A percentile compares a stretch with the other conserved stretches of the same genome.
phyloP scores from a whole-genome alignment of 2,888 invertebrate genomes.

The Hirtodrosophila histrioides region DNA sequence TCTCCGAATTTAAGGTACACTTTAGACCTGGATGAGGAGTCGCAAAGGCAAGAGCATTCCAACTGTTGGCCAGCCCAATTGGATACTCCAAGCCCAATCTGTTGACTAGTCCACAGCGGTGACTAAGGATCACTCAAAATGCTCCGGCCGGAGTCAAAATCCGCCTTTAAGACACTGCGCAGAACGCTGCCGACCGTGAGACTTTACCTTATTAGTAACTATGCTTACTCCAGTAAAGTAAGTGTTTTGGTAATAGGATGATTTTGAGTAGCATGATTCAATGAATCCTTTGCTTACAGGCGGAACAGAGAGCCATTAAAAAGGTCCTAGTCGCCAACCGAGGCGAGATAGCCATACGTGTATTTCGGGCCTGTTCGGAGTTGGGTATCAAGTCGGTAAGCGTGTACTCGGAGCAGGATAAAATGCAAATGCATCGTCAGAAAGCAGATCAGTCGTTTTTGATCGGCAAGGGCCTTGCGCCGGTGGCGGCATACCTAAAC shows the following conservation, averaged over 20 bases:
- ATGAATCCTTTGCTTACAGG: too few relatives aligned
- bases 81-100: too few relatives aligned
- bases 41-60: too few relatives aligned
- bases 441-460: slow-evolving; percentile 99
- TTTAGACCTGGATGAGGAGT: too few relatives aligned
- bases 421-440: slow-evolving; percentile 97
- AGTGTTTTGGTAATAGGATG: too few relatives aligned
- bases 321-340: slow-evolving; percentile 98
- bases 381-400: slow-evolving; percentile 97
- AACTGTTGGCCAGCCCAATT: too few relatives aligned
- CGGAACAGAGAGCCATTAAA: slow-evolving; percentile 87
- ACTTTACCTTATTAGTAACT: slow-evolving; percentile 73
- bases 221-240: too few relatives aligned
- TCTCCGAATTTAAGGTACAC: too few relatives aligned
- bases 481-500: slow-evolving; percentile 97
- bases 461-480: slow-evolving; percentile 95
- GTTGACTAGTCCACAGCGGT: too few relatives aligned
- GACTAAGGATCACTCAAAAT: too few relatives aligned
- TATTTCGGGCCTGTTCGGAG: slow-evolving; percentile 98
- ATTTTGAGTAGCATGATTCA: too few relatives aligned
- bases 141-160: background rate
- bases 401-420: slow-evolving; percentile 98
- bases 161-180: background rate
- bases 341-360: slow-evolving; percentile 97
- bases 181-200: background rate